Conservation (phyloP, 2,888 invertebrate genomes). For the Cheilosia vulpina region DNA sequence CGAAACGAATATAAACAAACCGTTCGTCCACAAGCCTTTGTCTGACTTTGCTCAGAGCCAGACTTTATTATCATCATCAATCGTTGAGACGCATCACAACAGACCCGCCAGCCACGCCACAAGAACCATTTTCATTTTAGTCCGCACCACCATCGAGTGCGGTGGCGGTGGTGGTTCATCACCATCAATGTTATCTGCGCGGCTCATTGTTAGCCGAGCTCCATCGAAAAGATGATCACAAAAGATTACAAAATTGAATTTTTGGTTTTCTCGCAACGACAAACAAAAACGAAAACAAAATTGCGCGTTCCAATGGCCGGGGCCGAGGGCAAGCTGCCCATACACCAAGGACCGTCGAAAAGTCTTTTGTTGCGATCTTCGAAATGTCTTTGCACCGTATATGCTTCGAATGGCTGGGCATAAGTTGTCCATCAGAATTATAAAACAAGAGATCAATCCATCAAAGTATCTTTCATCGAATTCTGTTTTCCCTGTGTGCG, state of each 20-base stretch:
- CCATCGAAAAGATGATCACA: conserved; percentile 69
- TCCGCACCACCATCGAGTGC: conserved; percentile 34
- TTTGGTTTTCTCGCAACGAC: conserved; percentile 56
- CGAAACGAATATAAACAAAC: not conserved
- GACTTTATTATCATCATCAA: conserved; percentile 63
- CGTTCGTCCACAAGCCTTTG: not conserved
- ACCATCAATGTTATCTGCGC: conserved; percentile 68
- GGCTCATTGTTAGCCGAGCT: conserved; percentile 48
- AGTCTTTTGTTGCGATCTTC: conserved; percentile 60
- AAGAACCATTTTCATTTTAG: conserved; percentile 37
- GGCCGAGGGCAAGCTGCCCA: conserved; percentile 10
- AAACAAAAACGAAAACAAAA: conserved; percentile 44
- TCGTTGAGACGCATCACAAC: conserved; percentile 54
- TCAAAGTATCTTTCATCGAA: conserved; percentile 71
- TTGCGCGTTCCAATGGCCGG: conserved; percentile 58
- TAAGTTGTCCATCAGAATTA: conserved; percentile 73
- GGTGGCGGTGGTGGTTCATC: conserved; percentile 57
- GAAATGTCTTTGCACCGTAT: conserved; percentile 39
- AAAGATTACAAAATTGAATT: conserved; percentile 75
- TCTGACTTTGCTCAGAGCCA: conserved; percentile 16
- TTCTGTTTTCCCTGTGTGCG: conserved; percentile 37
- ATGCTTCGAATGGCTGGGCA: conserved; percentile 52
- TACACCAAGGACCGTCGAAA: conserved; percentile 40
- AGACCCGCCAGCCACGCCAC: conserved; percentile 34
- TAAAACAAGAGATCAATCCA: conserved; percentile 75